Evolutionary conservation across 2,888 invertebrate genomes (phyloP).

Genomic region (Phlogophora meticulosa): DNA sequence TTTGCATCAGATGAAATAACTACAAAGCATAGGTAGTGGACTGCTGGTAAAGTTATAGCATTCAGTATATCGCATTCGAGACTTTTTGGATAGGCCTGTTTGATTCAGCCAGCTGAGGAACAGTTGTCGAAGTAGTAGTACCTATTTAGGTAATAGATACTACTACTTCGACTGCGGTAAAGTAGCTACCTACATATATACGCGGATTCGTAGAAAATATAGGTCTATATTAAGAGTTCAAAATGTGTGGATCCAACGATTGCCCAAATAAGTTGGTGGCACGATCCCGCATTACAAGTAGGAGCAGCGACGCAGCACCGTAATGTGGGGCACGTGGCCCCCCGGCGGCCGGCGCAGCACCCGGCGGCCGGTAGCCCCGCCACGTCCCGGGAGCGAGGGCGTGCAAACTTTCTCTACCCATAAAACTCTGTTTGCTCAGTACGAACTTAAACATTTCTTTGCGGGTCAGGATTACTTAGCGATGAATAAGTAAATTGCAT

Average conservation of each 20-base stretch:
- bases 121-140: too few relatives aligned
- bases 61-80: neutral
- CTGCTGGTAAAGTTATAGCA: neutral
- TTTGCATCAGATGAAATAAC: neutral
- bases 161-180: neutral
- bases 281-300: conserved; percentile 71
- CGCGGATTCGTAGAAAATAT: conserved; percentile 38
- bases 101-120: too few relatives aligned
- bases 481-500: conserved; percentile 80
- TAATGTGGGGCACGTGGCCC: conserved; percentile 62
- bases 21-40: neutral
- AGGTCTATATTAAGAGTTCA: conserved; percentile 53
- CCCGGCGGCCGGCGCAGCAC: conserved; percentile 47
- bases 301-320: conserved; percentile 55
- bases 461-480: conserved; percentile 74
- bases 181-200: neutral
- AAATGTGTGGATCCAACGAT: conserved; percentile 61
- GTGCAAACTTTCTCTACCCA: conserved; percentile 76
- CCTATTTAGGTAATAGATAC: too few relatives aligned
- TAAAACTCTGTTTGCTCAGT: conserved; percentile 76
- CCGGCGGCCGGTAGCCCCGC: conserved; percentile 56
- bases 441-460: conserved; percentile 77
- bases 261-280: conserved; percentile 70
- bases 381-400: conserved; percentile 69
- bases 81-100: neutral